These are phyloP conservation scores for Anthophora plumipes DNA, from an alignment of 2,888 invertebrate genomes.

Conservation along the genomic window DNA sequence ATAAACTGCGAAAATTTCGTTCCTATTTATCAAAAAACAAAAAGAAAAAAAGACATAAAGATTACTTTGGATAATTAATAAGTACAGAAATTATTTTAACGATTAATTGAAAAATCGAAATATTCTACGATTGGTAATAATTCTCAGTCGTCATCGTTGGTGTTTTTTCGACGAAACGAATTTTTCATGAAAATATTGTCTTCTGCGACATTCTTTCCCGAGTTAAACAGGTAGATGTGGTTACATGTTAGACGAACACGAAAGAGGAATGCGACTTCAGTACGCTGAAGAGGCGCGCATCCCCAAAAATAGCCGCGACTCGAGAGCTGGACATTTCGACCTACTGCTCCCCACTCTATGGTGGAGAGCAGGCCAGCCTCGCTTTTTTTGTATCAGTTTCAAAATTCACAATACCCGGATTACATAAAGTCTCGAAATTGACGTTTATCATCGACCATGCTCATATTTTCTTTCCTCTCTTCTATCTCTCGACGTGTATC, in stretches of 20 bases:
- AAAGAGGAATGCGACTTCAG: constrained; percentile 75
- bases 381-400: constrained; percentile 59
- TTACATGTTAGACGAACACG: constrained; percentile 63
- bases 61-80: background rate
- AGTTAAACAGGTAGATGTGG: constrained; percentile 45
- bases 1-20: background rate
- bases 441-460: constrained; percentile 17
- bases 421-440: constrained; percentile 50
- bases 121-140: too few relatives aligned
- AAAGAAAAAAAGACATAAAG: background rate
- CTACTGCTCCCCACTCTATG: constrained; percentile 64
- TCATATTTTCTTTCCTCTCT: constrained; percentile 52
- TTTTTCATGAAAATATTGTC: background rate
- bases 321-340: constrained; percentile 83
- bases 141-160: too few relatives aligned
- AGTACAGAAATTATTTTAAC: too few relatives aligned
- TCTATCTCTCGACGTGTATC: background rate
- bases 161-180: background rate
- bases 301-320: constrained; percentile 82
- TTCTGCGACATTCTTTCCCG: constrained; percentile 15
- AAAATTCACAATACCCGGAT: constrained; percentile 60
- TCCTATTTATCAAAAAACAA: background rate
- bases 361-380: constrained; percentile 48
- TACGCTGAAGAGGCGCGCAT: constrained; percentile 64
- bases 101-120: too few relatives aligned